Conservation (phyloP, 2,797 vertebrate genomes). For the Anabacerthia variegaticeps region DNA sequence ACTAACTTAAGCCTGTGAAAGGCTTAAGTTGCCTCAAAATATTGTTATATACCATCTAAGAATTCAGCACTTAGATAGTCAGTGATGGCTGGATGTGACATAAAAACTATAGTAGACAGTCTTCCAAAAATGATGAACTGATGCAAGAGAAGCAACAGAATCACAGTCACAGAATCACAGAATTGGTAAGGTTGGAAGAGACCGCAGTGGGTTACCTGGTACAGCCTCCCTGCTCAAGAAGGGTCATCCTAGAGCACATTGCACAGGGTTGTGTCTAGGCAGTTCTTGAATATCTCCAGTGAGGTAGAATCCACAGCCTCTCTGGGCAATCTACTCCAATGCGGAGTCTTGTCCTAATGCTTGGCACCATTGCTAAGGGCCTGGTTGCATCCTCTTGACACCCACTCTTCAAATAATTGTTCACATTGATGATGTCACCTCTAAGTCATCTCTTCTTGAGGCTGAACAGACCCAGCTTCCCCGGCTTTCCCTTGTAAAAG, state of each 20-base stretch:
- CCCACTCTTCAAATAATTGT: background rate
- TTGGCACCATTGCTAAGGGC: background rate
- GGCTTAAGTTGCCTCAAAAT: background rate
- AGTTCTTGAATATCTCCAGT: background rate
- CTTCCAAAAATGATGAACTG: background rate
- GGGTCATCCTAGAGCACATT: background rate
- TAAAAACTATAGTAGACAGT: background rate
- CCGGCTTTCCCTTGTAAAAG: background rate
- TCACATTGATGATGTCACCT: background rate
- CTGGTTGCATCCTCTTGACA: background rate
- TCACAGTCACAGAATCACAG: background rate
- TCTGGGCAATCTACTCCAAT: background rate
- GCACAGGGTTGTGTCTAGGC: background rate
- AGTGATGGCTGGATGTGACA: background rate
- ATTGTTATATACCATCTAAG: background rate
- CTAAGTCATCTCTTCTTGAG: background rate
- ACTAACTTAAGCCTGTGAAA: background rate
- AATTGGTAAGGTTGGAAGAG: background rate
- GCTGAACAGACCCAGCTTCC: background rate
- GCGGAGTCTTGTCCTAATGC: background rate
- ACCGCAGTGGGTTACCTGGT: background rate
- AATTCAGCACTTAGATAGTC: background rate
- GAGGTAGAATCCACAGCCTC: background rate
- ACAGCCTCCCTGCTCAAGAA: background rate
- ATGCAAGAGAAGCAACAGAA: background rate